Base-by-base conservation (phyloP, 1,140 invertebrate genomes). In the Penaeus vannamei region DNA sequence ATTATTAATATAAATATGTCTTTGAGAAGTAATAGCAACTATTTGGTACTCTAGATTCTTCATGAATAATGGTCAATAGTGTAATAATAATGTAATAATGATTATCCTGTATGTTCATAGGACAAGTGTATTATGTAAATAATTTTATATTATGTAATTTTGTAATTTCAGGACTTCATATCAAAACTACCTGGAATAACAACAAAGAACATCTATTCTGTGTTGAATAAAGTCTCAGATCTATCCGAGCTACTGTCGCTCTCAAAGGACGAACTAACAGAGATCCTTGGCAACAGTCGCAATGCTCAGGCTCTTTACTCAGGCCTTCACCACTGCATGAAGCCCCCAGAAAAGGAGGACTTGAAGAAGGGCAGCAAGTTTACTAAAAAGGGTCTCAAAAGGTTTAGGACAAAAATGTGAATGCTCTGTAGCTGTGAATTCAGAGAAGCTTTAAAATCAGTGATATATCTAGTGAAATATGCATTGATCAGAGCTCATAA, bases 171-270 rank as follows among this genome's bases (percentile, higher is more conserved):
- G 93, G 97, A 99, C 94, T 97, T 99, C 92, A 93, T 99, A 32
- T 94, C 96, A 20, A 97, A 97, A 93, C 94, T 99, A 91, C 98
- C 98, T 0, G 98, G 98, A 10, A 95, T 99, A 8, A 96, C 96
- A 91, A 96, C 96, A 0, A 97, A 97, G 93, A 99, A 99, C 93
- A 95, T 98, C 12, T 94, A 95, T 84, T 91, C 93, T 1, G 93
- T 99, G 85, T 94, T 99, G 93, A 96, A 97, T 90, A 96, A 96
- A 92, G 96, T 97, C 2, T 93, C 95, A 90, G 96, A 96, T 60
- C 93, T 99, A 82, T 95, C 92, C 66, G 92, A 93, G 29, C 81
- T 94, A 19, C 91, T 92, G 46, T 90, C 93, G 59, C 79, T 91
- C 19, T 89, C 91, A 60, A 91, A 96, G 94, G 94, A 95, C 86